Evolutionary conservation across 2,888 invertebrate species (phyloP).

Genomic region (Drosophila kokeensis): DNA sequence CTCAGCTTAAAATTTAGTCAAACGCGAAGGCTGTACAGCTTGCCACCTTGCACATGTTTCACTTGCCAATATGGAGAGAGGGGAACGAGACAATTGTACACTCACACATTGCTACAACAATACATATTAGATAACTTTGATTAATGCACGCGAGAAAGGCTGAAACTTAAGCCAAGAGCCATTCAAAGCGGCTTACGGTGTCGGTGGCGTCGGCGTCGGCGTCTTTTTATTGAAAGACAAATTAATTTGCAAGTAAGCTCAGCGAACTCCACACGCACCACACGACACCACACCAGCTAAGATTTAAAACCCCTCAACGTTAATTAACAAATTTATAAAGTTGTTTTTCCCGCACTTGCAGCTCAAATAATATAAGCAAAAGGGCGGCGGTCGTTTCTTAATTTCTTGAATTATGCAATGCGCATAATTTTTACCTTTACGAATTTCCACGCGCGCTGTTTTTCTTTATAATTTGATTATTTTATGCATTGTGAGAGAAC

Average conservation of each 20-base stretch:
- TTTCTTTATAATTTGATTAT: constrained; percentile 35
- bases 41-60: constrained; percentile 61
- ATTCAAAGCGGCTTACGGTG: constrained; percentile 56
- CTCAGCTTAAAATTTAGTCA: constrained; percentile 73
- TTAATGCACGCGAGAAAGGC: constrained; percentile 65
- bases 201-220: constrained; percentile 28
- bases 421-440: constrained; percentile 47
- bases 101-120: constrained; percentile 21
- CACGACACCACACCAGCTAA: constrained; percentile 38
- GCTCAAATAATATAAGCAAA: constrained; percentile 43
- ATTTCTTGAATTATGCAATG: constrained; percentile 70
- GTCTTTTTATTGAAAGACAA: constrained; percentile 61
- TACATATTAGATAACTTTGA: constrained; percentile 72
- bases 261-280: constrained; percentile 56
- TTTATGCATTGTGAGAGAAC: constrained; percentile 15
- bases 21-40: constrained; percentile 71
- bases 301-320: constrained; percentile 31
- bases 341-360: constrained; percentile 38
- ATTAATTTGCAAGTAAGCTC: constrained; percentile 72
- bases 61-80: constrained; percentile 37
- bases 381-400: constrained; percentile 45
- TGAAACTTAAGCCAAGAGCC: constrained; percentile 54
- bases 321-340: constrained; percentile 57
- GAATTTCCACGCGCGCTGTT: constrained; percentile 26
- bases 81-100: constrained; percentile 13